phyloP scores from a whole-genome alignment of 2,888 invertebrate species.

The Lymantria monacha region DNA sequence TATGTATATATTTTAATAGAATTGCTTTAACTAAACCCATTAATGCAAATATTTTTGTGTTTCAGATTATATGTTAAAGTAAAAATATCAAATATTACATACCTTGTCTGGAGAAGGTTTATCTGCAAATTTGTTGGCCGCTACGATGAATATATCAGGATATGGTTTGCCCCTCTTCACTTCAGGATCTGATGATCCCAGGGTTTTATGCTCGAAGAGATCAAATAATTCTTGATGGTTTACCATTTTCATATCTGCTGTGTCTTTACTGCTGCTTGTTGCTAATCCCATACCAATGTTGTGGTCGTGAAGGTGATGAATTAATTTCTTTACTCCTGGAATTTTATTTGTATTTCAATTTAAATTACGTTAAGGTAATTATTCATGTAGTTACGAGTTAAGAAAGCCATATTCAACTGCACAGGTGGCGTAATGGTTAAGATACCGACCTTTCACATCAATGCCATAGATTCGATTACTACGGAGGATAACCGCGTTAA shows the following conservation, averaged over 20 bases:
- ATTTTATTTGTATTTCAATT: background rate
- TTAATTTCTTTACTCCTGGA: slow-evolving; percentile 88
- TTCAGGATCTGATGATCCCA: slow-evolving; percentile 91
- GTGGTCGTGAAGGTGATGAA: slow-evolving; percentile 87
- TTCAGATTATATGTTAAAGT: too few relatives aligned
- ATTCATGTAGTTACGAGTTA: background rate
- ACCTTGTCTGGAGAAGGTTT: slow-evolving; percentile 83
- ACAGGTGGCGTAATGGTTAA: too few relatives aligned
- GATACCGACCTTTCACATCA: too few relatives aligned
- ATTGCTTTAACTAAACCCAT: too few relatives aligned
- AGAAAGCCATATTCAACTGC: background rate
- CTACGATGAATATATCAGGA: slow-evolving; percentile 92
- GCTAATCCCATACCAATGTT: slow-evolving; percentile 92
- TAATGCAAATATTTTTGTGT: too few relatives aligned
- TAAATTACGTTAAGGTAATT: background rate
- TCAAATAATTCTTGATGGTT: slow-evolving; percentile 86
- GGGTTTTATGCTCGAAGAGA: slow-evolving; percentile 87
- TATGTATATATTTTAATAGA: too few relatives aligned
- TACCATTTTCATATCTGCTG: slow-evolving; percentile 86
- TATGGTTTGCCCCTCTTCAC: slow-evolving; percentile 93
- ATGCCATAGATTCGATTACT: too few relatives aligned
- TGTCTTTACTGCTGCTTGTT: slow-evolving; percentile 89
- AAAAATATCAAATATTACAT: slow-evolving; percentile 8
- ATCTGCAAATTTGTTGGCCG: slow-evolving; percentile 87
- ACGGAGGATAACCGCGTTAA: too few relatives aligned